These are phyloP conservation scores for Turdus rufiventris DNA, from an alignment of 2,113 vertebrate genomes.

Conservation along the genomic window DNA sequence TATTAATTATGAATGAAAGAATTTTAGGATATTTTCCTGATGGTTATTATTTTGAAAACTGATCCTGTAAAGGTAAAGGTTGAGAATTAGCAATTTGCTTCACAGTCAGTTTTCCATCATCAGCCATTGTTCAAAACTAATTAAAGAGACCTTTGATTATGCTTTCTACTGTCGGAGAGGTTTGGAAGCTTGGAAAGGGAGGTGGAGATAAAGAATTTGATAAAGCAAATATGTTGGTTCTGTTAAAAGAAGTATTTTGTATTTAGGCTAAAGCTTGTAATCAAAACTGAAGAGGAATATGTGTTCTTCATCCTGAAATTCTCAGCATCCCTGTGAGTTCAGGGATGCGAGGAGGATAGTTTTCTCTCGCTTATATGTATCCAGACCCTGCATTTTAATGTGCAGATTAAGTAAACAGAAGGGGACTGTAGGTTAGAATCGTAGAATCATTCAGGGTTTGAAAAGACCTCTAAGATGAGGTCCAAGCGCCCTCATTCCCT, in stretches of 20 bases:
- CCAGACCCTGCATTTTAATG: not conserved
- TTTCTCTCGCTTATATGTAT: not conserved
- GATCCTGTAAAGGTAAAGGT: not conserved
- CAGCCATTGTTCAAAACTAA: not conserved
- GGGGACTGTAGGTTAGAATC: not conserved
- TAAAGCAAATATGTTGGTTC: not conserved
- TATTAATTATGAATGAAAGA: not conserved
- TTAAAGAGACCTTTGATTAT: not conserved
- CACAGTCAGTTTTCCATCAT: not conserved
- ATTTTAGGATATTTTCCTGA: not conserved
- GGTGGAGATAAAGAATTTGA: not conserved
- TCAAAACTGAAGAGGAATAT: not conserved
- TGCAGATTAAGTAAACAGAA: not conserved
- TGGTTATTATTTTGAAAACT: not conserved
- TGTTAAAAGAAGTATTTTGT: not conserved
- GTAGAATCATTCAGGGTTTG: not conserved
- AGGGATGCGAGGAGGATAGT: accelerated
- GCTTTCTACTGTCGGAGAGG: not conserved
- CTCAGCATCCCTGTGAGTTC: not conserved
- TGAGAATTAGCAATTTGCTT: not conserved
- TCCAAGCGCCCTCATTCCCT: no score
- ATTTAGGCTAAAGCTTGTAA: not conserved
- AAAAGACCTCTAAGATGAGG: not conserved
- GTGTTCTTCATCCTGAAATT: not conserved
- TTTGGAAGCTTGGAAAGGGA: not conserved